A percentile compares a stretch with the other conserved stretches of the same genome.
Conservation (phyloP, 2,888 invertebrate genomes). For the Myathropa florea region DNA sequence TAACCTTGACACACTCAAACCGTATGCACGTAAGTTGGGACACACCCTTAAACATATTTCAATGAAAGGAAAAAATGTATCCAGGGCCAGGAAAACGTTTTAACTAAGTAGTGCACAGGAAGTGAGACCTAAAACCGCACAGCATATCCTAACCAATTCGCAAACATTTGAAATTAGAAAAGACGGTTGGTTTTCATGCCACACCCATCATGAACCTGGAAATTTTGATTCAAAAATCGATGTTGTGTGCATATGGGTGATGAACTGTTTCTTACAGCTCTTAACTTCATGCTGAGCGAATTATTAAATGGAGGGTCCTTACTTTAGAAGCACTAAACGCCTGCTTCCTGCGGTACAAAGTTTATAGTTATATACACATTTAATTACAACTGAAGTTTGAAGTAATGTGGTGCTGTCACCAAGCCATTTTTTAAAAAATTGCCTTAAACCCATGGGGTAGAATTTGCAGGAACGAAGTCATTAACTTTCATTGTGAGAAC, state of each 20-base stretch:
- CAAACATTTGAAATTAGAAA: background rate
- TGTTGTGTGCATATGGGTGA: background rate
- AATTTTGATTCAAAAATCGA: background rate
- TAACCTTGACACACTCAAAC: background rate
- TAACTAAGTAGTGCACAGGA: background rate
- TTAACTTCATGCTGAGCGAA: background rate
- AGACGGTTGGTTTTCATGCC: background rate
- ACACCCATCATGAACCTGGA: background rate
- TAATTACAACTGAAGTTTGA: background rate
- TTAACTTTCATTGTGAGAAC: background rate
- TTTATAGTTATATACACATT: background rate
- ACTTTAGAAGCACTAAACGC: background rate
- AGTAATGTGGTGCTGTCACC: background rate
- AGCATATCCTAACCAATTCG: background rate
- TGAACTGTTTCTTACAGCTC: background rate
- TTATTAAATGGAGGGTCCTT: background rate
- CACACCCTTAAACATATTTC: background rate
- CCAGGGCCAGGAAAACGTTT: background rate
- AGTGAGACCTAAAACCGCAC: background rate
- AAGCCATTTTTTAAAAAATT: background rate
- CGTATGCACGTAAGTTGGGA: background rate
- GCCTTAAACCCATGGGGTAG: background rate
- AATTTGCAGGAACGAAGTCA: background rate
- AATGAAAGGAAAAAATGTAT: background rate
- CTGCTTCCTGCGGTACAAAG: background rate